Conservation (phyloP, 2,113 vertebrate species). For the Bolborhynchus lineola region DNA sequence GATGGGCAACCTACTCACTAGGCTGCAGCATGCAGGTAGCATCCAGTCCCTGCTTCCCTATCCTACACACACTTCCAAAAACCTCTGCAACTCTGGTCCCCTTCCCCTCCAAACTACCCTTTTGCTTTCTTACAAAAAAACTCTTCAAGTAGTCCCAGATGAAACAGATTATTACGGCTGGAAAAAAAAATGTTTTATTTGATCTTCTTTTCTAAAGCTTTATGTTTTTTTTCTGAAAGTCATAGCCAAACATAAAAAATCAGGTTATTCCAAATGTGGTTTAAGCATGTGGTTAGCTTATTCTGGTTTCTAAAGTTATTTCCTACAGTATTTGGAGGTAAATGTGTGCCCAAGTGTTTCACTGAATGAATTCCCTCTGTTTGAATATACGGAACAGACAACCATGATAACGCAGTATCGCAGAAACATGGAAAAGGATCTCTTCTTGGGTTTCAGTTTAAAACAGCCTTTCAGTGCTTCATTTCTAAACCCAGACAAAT, state of each 20-base stretch:
- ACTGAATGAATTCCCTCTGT: not conserved
- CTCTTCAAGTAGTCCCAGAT: not conserved
- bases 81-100: not conserved
- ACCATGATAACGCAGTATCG: accelerated
- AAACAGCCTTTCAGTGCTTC: not conserved
- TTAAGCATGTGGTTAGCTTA: not conserved
- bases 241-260: not conserved
- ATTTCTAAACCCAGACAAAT: not conserved
- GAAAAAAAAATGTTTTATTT: not conserved
- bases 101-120: not conserved
- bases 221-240: not conserved
- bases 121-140: not conserved
- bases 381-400: accelerated
- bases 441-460: not conserved
- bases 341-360: not conserved
- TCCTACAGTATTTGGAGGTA: not conserved
- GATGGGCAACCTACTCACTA: not conserved
- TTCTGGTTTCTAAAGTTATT: not conserved
- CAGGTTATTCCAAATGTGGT: not conserved
- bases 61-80: not conserved
- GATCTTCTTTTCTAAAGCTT: not conserved
- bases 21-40: not conserved
- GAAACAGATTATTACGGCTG: not conserved
- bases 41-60: not conserved
- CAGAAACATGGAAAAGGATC: not conserved